Evolutionary conservation across 1,140 invertebrate genomes (phyloP).

Genomic region (Rhyzopertha dominica): DNA sequence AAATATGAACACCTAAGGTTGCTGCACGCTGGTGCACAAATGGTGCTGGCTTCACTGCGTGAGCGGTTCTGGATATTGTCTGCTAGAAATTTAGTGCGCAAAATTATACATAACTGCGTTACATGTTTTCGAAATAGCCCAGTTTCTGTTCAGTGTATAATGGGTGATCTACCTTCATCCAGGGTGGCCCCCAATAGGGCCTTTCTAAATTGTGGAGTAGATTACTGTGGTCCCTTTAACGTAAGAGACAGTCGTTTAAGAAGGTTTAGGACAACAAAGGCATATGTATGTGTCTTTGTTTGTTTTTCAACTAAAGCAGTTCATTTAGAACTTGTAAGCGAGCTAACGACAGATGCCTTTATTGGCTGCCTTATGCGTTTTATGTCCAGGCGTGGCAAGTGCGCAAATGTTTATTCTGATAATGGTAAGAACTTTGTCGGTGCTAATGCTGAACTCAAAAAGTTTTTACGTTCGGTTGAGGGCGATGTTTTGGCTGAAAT

Average conservation of each 20-base stretch:
- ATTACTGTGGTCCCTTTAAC: slow-evolving; percentile 36
- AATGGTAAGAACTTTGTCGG: slow-evolving; percentile 36
- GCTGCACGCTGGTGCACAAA: slow-evolving; percentile 29
- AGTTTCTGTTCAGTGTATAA: slow-evolving; percentile 19
- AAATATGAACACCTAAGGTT: slow-evolving; percentile 25
- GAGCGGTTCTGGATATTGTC: slow-evolving; percentile 28
- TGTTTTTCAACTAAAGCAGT: slow-evolving; percentile 40
- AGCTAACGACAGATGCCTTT: slow-evolving; percentile 34
- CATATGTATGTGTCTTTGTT: slow-evolving; percentile 40
- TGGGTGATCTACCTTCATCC: slow-evolving; percentile 39
- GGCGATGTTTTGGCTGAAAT: too few species aligned
- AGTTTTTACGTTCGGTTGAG: too few species aligned
- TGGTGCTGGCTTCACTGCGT: slow-evolving; percentile 13
- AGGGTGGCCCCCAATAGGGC: slow-evolving; percentile 27
- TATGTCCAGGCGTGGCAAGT: slow-evolving; percentile 32
- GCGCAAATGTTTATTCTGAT: slow-evolving; percentile 32
- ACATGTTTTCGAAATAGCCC: slow-evolving; percentile 18
- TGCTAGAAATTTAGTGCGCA: slow-evolving; percentile 23
- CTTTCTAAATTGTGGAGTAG: slow-evolving; percentile 38
- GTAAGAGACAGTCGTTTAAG: slow-evolving; percentile 23
- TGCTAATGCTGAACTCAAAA: slow-evolving; percentile 18
- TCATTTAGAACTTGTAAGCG: slow-evolving; percentile 40
- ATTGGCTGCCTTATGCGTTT: slow-evolving; percentile 39
- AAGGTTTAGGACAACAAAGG: slow-evolving; percentile 26
- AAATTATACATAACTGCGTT: slow-evolving; percentile 23